These are phyloP conservation scores for Bhutanitis thaidina DNA, from an alignment of 2,888 invertebrate species.

Conservation along the genomic window DNA sequence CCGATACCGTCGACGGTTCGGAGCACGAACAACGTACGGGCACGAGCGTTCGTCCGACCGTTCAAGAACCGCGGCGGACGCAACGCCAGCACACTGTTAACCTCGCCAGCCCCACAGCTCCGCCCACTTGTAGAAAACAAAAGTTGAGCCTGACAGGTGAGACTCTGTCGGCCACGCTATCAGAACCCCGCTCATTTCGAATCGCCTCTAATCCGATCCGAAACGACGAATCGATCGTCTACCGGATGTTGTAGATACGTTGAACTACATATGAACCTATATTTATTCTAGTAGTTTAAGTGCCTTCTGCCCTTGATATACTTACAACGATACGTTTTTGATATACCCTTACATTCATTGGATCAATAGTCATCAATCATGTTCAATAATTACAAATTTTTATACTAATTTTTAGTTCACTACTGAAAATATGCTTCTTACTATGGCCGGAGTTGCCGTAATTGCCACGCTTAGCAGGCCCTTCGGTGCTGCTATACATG, in stretches of 20 bases:
- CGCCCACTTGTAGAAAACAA: constrained; percentile 82
- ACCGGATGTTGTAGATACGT: constrained; percentile 26
- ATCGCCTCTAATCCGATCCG: constrained; percentile 27
- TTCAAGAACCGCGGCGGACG: constrained; percentile 42
- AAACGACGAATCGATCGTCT: constrained; percentile 38
- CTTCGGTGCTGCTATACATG: no score
- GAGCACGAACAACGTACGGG: constrained; percentile 2
- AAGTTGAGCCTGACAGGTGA: constrained; percentile 84
- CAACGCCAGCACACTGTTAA: constrained; percentile 80
- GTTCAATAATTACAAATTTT: no score
- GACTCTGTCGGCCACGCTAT: constrained; percentile 38
- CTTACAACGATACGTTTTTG: constrained; percentile 9
- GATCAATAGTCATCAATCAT: no score
- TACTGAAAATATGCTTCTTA: no score
- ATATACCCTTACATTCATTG: not conserved
- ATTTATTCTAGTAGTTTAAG: not conserved
- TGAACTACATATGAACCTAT: not conserved
- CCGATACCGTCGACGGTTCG: constrained; percentile 34
- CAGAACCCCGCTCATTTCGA: not conserved
- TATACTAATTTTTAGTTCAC: no score
- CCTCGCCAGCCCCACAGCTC: constrained; percentile 82
- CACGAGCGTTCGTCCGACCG: constrained; percentile 17
- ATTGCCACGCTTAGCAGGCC: no score
- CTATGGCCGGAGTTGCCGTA: no score
- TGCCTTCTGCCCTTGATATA: not conserved